Conservation (phyloP, 2,888 invertebrate genomes). For the Orthonychiurus folsomi region DNA sequence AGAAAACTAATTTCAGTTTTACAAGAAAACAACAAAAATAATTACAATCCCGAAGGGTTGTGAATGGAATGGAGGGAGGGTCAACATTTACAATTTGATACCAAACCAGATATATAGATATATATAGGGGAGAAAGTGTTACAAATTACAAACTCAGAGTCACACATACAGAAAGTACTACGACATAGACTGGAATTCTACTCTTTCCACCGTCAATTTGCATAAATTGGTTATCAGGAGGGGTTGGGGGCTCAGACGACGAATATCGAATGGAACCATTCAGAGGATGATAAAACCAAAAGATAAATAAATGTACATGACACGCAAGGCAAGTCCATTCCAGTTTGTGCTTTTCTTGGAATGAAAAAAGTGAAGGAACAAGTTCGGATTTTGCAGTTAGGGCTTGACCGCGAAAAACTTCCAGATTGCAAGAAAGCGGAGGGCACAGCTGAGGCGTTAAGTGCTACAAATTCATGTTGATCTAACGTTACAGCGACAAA, state of each 20-base stretch:
- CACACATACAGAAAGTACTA: background rate
- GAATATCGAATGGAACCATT: background rate
- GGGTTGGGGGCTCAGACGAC: too few relatives aligned
- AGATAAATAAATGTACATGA: background rate
- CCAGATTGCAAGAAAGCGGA: background rate
- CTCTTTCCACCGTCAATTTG: background rate
- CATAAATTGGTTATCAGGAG: background rate
- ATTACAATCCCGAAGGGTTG: background rate
- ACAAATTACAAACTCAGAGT: background rate
- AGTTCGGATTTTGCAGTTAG: too few relatives aligned
- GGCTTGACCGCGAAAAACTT: too few relatives aligned
- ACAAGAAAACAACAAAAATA: background rate
- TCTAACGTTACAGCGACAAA: too few relatives aligned
- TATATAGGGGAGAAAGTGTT: background rate
- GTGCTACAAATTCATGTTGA: too few relatives aligned
- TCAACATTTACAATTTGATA: background rate
- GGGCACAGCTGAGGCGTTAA: background rate
- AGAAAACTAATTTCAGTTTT: background rate
- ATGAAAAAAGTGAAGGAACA: background rate
- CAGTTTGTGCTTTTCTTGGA: background rate
- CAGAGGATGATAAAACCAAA: conserved; percentile 1
- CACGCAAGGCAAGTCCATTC: background rate
- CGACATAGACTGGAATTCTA: background rate
- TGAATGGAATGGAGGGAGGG: too few relatives aligned
- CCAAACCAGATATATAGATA: background rate